Evolutionary conservation across 2,113 vertebrate genomes (phyloP).

Genomic region (Hydrochoerus hydrochaeris): DNA sequence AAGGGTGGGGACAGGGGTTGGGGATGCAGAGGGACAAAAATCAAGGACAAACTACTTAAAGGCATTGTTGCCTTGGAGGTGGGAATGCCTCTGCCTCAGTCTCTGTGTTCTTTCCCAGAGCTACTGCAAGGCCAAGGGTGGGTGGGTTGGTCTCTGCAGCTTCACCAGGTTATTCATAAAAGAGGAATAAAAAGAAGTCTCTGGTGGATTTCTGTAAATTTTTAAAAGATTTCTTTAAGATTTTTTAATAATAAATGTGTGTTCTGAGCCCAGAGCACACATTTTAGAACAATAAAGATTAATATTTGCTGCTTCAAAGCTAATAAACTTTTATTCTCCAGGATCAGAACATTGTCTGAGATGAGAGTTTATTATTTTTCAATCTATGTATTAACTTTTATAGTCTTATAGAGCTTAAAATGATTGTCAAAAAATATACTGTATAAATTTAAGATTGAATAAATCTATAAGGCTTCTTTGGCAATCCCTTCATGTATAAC

Average conservation of each 20-base stretch:
- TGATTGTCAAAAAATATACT: not conserved
- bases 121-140: not conserved
- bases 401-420: not conserved
- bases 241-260: not conserved
- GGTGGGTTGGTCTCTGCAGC: not conserved
- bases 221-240: not conserved
- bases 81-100: not conserved
- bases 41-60: not conserved
- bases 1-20: too few relatives aligned
- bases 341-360: not conserved
- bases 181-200: not conserved
- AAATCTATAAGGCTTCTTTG: not conserved
- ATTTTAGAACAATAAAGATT: not conserved
- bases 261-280: not conserved
- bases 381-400: conserved; percentile 28
- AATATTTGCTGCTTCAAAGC: conserved; percentile 41
- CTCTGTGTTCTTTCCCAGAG: not conserved
- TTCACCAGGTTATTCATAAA: not conserved
- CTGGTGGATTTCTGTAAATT: not conserved
- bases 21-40: not conserved
- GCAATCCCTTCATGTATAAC: not conserved
- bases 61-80: not conserved
- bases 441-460: not conserved
- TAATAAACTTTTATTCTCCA: not conserved
- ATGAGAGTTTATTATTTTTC: not conserved